These are phyloP conservation scores for Hippocampus guttulatus DNA, from an alignment of 2,113 vertebrate genomes.

Conservation along the genomic window DNA sequence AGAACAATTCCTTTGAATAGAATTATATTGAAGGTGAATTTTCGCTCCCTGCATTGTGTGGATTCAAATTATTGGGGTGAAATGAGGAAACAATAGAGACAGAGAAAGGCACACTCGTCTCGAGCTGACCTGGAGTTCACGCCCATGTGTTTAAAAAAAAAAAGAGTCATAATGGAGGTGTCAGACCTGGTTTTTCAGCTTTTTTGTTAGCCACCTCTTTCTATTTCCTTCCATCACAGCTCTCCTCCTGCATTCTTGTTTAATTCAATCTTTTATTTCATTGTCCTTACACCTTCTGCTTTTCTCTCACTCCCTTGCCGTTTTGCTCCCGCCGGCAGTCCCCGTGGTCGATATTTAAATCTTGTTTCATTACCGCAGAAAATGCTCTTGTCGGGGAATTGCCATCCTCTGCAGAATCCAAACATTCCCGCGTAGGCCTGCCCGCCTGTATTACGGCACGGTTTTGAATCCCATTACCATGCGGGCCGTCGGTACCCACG, in stretches of 20 bases:
- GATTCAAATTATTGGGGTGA: not conserved
- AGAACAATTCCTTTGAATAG: too few species aligned
- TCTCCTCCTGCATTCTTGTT: not conserved
- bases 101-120: not conserved
- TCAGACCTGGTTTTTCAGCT: not conserved
- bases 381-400: constrained; percentile 7
- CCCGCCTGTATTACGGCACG: not conserved
- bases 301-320: constrained; percentile 6
- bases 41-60: not conserved
- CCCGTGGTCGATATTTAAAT: constrained; percentile 36
- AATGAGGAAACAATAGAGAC: not conserved
- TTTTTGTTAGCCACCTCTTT: constrained; percentile 1
- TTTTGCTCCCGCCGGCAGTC: constrained; percentile 7
- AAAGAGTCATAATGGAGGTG: not conserved
- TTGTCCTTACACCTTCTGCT: constrained; percentile 32
- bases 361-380: constrained; percentile 21
- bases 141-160: not conserved
- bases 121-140: not conserved
- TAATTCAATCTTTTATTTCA: constrained; percentile 9
- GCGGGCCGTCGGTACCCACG: constrained; percentile 26
- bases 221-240: not conserved
- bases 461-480: constrained; percentile 13
- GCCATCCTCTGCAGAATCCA: not conserved
- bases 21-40: too few species aligned
- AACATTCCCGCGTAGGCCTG: not conserved